phyloP scores from a whole-genome alignment of 2,797 vertebrate species.

The Avahi laniger region DNA sequence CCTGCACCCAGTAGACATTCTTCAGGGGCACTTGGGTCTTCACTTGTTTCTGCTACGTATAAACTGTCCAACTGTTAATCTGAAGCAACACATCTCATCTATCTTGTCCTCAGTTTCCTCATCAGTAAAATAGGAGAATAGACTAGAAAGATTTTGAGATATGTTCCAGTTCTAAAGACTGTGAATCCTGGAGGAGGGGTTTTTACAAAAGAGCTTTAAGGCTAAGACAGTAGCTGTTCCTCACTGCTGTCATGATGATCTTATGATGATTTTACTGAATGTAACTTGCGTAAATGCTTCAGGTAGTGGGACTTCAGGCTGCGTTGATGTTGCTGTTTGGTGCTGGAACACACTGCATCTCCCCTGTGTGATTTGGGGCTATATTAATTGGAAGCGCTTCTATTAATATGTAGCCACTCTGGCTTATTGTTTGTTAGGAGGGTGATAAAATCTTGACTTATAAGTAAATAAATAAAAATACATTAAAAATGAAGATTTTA shows the following conservation, averaged over 20 bases:
- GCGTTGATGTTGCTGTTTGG: neutral
- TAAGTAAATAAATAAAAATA: neutral
- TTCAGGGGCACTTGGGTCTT: neutral
- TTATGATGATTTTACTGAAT: neutral
- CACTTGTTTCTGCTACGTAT: neutral
- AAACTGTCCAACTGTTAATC: neutral
- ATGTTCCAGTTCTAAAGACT: neutral
- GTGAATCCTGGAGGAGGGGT: neutral
- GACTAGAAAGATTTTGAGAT: neutral
- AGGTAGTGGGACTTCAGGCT: neutral
- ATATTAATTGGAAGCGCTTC: neutral
- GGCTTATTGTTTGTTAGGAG: neutral
- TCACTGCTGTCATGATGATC: neutral
- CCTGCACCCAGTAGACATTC: neutral
- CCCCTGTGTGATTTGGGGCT: neutral
- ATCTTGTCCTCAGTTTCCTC: neutral
- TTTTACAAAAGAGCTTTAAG: neutral
- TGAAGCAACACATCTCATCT: neutral
- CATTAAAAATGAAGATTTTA: neutral
- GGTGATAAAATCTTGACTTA: neutral
- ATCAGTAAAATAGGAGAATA: neutral
- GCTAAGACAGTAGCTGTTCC: neutral
- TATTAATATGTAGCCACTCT: neutral
- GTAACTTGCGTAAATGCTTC: neutral
- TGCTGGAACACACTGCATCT: fast-evolving